A percentile compares a stretch with the other conserved stretches of the same genome.
Conservation (phyloP, 2,888 invertebrate species). For the Pediacus dermestoides region DNA sequence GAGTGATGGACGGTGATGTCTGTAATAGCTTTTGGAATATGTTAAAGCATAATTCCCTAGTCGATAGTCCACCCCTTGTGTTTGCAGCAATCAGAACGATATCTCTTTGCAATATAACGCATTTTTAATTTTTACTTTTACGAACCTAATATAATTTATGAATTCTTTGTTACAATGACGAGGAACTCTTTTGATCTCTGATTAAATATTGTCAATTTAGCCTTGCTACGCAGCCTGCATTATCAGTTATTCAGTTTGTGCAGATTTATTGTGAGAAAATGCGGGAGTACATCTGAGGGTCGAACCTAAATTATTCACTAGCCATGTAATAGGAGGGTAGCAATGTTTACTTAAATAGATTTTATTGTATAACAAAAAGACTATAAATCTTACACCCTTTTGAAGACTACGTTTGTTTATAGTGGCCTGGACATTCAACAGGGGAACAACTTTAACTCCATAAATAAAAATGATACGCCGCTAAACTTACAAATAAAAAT, state of each 20-base stretch:
- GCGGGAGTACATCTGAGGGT: constrained; percentile 4
- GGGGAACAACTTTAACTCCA: too few relatives aligned
- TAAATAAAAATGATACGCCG: too few relatives aligned
- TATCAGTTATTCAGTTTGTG: constrained; percentile 19
- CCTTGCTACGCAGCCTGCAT: constrained; percentile 15
- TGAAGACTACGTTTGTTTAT: too few relatives aligned
- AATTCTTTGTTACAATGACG: constrained; percentile 28
- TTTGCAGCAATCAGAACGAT: constrained; percentile 1
- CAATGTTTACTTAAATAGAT: constrained; percentile 20
- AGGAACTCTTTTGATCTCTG: constrained; percentile 30
- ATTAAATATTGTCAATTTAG: constrained; percentile 30
- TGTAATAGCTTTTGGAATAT: not conserved
- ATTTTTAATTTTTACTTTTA: constrained; percentile 23
- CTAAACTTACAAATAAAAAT: too few relatives aligned
- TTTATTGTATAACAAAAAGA: constrained; percentile 17
- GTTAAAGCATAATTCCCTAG: too few relatives aligned
- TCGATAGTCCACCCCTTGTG: too few relatives aligned
- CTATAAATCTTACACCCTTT: constrained; percentile 18
- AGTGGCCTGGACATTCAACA: too few relatives aligned
- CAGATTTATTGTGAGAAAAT: constrained; percentile 19
- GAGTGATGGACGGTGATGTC: not conserved
- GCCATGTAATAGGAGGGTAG: constrained; percentile 14
- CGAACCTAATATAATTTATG: constrained; percentile 29
- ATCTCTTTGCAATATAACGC: not conserved
- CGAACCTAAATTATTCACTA: constrained; percentile 15